Base-by-base conservation (phyloP, 1,140 invertebrate species). In the Bombus picipes region DNA sequence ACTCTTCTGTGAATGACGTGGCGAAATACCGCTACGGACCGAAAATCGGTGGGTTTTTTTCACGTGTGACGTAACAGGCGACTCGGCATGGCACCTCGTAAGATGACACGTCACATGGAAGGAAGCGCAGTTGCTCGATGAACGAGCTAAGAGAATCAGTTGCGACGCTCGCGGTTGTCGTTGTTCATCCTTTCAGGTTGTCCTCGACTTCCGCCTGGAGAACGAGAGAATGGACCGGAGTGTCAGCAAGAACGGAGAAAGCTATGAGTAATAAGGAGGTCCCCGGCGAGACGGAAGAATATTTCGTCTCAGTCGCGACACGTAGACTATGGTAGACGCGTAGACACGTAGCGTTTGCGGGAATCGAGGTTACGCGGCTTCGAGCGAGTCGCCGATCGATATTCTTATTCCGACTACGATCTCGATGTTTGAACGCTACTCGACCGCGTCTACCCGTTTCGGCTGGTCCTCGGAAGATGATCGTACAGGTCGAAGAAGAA, bases 231-330 rank as follows among this genome's bases (percentile, higher is more conserved):
- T 85, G 83, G 68, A 72, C 75, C 41, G 47, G 15, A 79, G 83
- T 62, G 83, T 84, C 75, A n/a, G 37, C 12, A 39, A 25, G 32
- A 80, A 22, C 39, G 77, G 66, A 85, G 83, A 85, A 80, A 80
- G 76, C 76, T 68, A 80, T 53, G 83, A 85, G 77, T 85, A 85
- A 85, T 73, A 85, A 85, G 76, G 68, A 79, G 75, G 70, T 65
- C 9, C 68, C 37, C n/a, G 32, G 10, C 66, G 34, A 18, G 74
- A 34, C 75, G 77, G 77, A 85, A 39, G 77, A 80, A 85, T 85
- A 85, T 85, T 85, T 85, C 68, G 83, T 85, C 62, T 22, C 18
- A 34, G 34, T 70, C n/a, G 68, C 68, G 68, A 85, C 53, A 80
- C 68, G 28, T 81, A 81, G 15, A 73, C 80, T 22, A 37, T 41